phyloP scores from a whole-genome alignment of 2,797 vertebrate species.

The Anas capensis region DNA sequence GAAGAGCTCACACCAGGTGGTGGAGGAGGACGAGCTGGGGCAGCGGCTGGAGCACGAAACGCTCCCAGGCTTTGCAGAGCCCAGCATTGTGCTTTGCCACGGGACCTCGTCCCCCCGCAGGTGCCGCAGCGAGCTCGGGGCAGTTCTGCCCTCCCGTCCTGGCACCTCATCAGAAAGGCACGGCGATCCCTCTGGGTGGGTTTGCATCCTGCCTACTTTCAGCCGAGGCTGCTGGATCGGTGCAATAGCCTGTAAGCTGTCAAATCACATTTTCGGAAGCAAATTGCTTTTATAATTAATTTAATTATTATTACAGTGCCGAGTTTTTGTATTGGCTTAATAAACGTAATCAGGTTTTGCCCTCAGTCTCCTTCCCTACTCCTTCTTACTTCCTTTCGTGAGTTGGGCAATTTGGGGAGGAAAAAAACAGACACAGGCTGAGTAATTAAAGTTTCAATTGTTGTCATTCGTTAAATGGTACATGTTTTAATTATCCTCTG shows the following conservation, averaged over 20 bases:
- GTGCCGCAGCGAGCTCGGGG: slow-evolving; percentile 27
- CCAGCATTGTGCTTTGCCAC: too few relatives aligned
- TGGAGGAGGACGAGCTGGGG: too few relatives aligned
- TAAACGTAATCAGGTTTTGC: slow-evolving; percentile 72
- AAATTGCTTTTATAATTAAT: slow-evolving; percentile 81
- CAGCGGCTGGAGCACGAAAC: too few relatives aligned
- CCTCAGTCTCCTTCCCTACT: slow-evolving; percentile 28
- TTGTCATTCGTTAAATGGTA: slow-evolving; percentile 38
- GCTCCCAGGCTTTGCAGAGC: neutral
- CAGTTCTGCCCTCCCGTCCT: slow-evolving; percentile 55
- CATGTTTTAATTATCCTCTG: slow-evolving; percentile 61
- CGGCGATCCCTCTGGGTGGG: slow-evolving; percentile 32
- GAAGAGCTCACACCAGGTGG: too few relatives aligned
- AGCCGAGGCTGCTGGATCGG: neutral
- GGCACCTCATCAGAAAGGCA: slow-evolving; percentile 69
- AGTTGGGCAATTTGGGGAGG: neutral
- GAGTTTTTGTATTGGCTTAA: slow-evolving; percentile 72
- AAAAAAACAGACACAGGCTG: neutral
- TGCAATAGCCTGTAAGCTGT: slow-evolving; percentile 52
- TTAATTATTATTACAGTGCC: slow-evolving; percentile 73
- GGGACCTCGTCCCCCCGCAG: too few relatives aligned
- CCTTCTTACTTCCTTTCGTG: neutral
- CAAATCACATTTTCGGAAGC: slow-evolving; percentile 69
- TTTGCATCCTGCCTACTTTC: slow-evolving; percentile 27
- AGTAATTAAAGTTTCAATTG: slow-evolving; percentile 64